Base-by-base conservation (phyloP, 2,113 vertebrate species). In the Dipodomys stephensi region DNA sequence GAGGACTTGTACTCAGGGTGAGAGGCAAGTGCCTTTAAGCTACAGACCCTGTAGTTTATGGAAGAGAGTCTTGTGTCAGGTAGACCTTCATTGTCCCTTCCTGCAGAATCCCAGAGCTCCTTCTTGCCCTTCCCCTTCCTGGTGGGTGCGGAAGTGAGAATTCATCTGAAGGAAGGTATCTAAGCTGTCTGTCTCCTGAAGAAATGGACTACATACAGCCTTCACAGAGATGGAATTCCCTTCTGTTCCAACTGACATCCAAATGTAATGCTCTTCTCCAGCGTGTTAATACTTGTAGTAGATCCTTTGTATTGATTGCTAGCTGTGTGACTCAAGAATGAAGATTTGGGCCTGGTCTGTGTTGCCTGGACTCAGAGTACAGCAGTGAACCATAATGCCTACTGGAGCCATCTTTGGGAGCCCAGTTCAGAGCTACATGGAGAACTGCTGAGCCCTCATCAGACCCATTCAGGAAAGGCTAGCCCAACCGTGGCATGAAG, bases 361-460 rank as follows among this genome's bases (percentile, higher is more conserved):
- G 72, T 22, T 81, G 9, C 30, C 60, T 64, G 87, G 84, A 23
- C 81, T 95, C 93, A 93, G 87, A 69, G 87, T 62, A 67, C 81
- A 82, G 82, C 74, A 35, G 93, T 20, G 7, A 1, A 23, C 62
- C 20, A 57, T 81, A 49, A 95, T 73, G 39, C 84, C 35, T 27
- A 4, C 57, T 35, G 76, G 0, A 13, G 49, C 32, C 91, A 1
- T 23, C 0, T 81, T 95, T 95, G 71, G 30, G 85, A 44, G 32
- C 16, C 68, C 32, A 10, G 22, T 35, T n/a, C n/a, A 27, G 76
- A 57, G 68, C 46, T 44, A 25, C 12, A 11, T 22, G 10, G 8
- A 30, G 53, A 57, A 57, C 53, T 57, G 53, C 53, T 16, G 53
- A 57, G 15, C 11, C 12, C 12, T 53, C 8, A 53, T 53, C 39